Conservation (phyloP, 2,888 invertebrate genomes). For the Lissonota sp. region DNA sequence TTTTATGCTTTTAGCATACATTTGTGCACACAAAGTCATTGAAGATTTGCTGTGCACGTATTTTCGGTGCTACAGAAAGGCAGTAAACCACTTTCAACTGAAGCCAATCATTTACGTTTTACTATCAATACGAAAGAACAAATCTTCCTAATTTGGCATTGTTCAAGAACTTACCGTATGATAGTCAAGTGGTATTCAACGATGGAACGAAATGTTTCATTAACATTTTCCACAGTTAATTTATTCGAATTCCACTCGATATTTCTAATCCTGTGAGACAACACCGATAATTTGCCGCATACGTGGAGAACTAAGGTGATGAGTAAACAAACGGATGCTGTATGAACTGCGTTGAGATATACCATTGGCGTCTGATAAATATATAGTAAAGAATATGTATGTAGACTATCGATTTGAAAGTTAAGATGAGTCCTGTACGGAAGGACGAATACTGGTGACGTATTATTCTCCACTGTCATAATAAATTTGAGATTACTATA, state of each 20-base stretch:
- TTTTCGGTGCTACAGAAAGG: no score
- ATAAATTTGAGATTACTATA: neutral
- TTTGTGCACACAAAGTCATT: no score
- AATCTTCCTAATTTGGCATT: no score
- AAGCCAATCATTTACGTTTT: no score
- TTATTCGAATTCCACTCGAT: neutral
- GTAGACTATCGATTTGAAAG: neutral
- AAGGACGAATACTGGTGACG: constrained; percentile 1
- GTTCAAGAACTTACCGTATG: constrained; percentile 28
- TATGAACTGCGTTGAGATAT: constrained; percentile 29
- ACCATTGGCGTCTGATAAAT: constrained; percentile 34
- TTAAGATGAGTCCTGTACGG: constrained; percentile 9
- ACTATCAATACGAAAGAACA: no score
- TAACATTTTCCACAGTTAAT: neutral
- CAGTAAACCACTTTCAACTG: no score
- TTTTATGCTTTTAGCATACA: no score
- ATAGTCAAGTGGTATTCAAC: constrained; percentile 15
- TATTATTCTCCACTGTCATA: neutral
- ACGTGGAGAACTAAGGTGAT: constrained; percentile 25
- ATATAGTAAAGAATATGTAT: constrained; percentile 13
- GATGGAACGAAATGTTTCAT: constrained; percentile 6
- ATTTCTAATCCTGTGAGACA: constrained; percentile 12
- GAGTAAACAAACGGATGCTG: constrained; percentile 27
- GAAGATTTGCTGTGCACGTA: no score
- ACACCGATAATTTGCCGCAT: constrained; percentile 24